phyloP scores from a whole-genome alignment of 92 coral and sea anemone genomes.

The Palythoa caribaeorum region DNA sequence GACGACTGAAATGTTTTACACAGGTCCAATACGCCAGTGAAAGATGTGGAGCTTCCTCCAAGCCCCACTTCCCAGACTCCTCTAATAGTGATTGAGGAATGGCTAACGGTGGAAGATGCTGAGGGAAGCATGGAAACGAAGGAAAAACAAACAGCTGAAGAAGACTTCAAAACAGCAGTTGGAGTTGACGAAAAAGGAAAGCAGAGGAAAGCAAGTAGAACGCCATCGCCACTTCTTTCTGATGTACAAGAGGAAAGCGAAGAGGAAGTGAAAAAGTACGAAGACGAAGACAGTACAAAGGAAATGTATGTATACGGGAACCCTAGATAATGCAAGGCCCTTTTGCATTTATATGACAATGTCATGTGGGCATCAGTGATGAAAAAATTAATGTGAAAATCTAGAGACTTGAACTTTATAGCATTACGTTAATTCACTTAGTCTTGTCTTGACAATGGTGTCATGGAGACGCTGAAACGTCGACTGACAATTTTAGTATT shows the following conservation, averaged over 20 bases:
- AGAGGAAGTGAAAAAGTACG: slow-evolving; percentile 76
- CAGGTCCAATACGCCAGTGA: slow-evolving; percentile 13
- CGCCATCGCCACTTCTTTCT: slow-evolving; percentile 73
- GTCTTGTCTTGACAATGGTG: no score
- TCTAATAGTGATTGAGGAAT: slow-evolving; percentile 91
- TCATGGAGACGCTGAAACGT: no score
- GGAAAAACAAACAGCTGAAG: slow-evolving; percentile 33
- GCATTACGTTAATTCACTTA: no score
- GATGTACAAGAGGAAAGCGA: slow-evolving; percentile 84
- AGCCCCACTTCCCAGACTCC: slow-evolving; percentile 71
- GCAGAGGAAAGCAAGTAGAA: slow-evolving; percentile 54
- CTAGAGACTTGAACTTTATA: no score
- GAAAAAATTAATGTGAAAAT: no score
- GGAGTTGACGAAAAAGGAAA: slow-evolving; percentile 6
- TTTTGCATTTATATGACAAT: no score
- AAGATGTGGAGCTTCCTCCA: slow-evolving; percentile 59
- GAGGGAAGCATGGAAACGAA: slow-evolving; percentile 31
- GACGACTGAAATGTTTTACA: neutral
- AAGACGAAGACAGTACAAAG: slow-evolving; percentile 70
- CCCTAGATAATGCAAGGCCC: no score
- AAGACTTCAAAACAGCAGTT: neutral
- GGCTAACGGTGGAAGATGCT: slow-evolving; percentile 32
- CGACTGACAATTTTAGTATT: no score
- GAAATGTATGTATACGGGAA: slow-evolving; percentile 35
- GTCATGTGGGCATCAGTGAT: no score